A percentile compares a stretch with the other conserved stretches of the same genome.
Evolutionary conservation across 2,113 vertebrate genomes (phyloP).

Genomic region (Elephas maximus): DNA sequence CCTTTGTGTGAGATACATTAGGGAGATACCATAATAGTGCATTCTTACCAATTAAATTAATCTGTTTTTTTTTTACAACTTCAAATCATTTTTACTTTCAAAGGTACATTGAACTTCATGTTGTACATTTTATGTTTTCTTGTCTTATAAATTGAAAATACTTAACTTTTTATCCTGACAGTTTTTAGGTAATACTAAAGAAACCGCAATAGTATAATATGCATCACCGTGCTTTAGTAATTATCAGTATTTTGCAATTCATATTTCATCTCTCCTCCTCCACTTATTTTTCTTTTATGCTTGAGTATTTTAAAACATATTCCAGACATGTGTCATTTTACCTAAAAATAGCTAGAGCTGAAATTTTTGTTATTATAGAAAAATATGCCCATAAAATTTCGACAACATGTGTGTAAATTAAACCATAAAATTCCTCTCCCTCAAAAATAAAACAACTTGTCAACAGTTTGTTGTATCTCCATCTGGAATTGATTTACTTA

Average conservation of each 20-base stretch:
- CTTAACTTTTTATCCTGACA: conserved; percentile 11
- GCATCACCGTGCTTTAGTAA: not conserved
- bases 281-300: conserved; percentile 1
- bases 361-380: not conserved
- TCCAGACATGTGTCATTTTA: conserved; percentile 1
- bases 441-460: not conserved
- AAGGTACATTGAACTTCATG: not conserved
- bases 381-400: conserved; percentile 34
- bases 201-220: not conserved
- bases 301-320: conserved; percentile 17
- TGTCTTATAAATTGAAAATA: conserved; percentile 25
- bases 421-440: not conserved
- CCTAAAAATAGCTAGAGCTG: not conserved
- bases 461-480: not conserved
- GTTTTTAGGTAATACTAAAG: not conserved
- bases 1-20: not conserved
- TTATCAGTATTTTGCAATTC: conserved; percentile 4
- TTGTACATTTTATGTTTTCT: conserved; percentile 4
- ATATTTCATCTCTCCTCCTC: not conserved
- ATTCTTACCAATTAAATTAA: not conserved
- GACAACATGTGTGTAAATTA: not conserved
- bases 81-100: conserved; percentile 11
- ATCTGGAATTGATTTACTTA: not conserved
- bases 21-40: not conserved
- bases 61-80: not conserved